Conservation (phyloP, 2,113 vertebrate species). For the Eublepharis macularius region DNA sequence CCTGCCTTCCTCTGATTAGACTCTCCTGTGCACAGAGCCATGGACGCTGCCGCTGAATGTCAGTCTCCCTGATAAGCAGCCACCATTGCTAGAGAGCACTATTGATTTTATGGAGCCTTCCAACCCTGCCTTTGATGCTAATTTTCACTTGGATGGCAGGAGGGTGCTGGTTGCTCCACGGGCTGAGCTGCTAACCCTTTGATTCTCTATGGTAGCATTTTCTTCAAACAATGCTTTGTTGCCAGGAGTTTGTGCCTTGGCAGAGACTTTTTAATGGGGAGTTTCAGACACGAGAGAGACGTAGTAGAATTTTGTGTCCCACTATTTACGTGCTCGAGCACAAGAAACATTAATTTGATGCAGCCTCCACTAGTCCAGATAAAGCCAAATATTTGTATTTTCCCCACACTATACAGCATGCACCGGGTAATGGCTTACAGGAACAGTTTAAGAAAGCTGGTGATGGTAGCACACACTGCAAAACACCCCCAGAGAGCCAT, state of each 20-base stretch:
- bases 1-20: background rate
- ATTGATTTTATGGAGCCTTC: constrained; percentile 60
- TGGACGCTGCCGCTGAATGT: constrained; percentile 24
- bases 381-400: constrained; percentile 60
- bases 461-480: background rate
- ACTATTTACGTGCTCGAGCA: constrained; percentile 64
- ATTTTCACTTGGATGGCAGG: constrained; percentile 51
- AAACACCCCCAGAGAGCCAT: background rate
- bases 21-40: background rate
- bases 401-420: constrained; percentile 26
- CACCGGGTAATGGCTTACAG: constrained; percentile 33
- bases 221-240: constrained; percentile 48
- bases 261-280: constrained; percentile 66
- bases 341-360: constrained; percentile 37
- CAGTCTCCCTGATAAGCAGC: constrained; percentile 31
- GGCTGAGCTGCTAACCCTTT: constrained; percentile 14
- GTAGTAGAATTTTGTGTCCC: constrained; percentile 56
- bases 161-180: background rate
- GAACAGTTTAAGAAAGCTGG: background rate
- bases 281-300: constrained; percentile 56
- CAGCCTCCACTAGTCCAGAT: constrained; percentile 38
- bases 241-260: constrained; percentile 48
- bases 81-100: constrained; percentile 43
- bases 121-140: constrained; percentile 40
- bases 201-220: constrained; percentile 44